Evolutionary conservation across 2,888 invertebrate genomes (phyloP).

Genomic region (Campaea margaritaria): DNA sequence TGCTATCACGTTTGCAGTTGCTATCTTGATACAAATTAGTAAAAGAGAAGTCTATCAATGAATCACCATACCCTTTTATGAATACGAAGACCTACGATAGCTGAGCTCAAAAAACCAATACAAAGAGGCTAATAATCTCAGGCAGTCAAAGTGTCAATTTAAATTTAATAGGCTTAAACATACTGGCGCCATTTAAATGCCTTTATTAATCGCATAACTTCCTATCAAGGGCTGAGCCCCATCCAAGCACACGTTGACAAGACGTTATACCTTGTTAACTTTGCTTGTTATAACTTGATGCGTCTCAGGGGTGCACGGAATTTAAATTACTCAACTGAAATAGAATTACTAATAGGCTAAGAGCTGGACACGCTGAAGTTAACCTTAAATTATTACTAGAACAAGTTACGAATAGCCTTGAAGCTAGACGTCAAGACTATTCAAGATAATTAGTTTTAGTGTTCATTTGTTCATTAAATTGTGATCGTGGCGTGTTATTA

Average conservation of each 20-base stretch:
- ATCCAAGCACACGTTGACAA: slow-evolving; percentile 53
- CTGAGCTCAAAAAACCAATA: background rate
- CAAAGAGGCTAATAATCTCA: background rate
- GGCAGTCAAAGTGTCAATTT: background rate
- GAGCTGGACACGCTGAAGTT: slow-evolving; percentile 35
- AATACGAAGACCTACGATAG: no score
- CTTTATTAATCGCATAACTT: slow-evolving; percentile 37
- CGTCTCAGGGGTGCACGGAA: slow-evolving; percentile 64
- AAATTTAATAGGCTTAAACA: slow-evolving; percentile 16
- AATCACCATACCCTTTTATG: no score
- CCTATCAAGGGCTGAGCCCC: slow-evolving; percentile 36
- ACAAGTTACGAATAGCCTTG: background rate
- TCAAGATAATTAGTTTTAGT: no score
- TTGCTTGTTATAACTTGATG: slow-evolving; percentile 78
- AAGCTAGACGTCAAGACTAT: no score
- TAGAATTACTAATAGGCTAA: slow-evolving; percentile 60
- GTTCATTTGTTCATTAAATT: no score
- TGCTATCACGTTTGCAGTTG: no score
- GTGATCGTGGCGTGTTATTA: no score
- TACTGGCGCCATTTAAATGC: slow-evolving; percentile 13
- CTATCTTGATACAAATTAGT: no score
- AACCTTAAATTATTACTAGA: slow-evolving; percentile 3
- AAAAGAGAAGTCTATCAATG: no score
- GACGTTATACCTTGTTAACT: slow-evolving; percentile 74
- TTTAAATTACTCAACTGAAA: slow-evolving; percentile 65